These are phyloP conservation scores for Camponotus pennsylvanicus DNA, from an alignment of 1,140 invertebrate genomes.

Conservation along the genomic window DNA sequence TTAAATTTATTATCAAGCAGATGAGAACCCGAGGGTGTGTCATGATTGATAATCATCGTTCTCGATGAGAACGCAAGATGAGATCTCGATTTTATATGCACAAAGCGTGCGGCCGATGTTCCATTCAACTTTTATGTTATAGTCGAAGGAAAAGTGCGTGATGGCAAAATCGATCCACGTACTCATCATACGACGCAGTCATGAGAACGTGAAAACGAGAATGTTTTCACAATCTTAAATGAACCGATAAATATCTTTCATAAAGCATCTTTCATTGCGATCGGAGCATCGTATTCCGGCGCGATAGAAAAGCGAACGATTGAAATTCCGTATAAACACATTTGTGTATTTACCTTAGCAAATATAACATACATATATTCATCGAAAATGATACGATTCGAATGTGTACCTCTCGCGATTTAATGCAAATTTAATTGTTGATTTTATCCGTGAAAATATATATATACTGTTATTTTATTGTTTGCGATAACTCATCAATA, in stretches of 20 bases:
- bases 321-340: neutral
- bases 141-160: conserved; percentile 18
- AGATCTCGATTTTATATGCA: neutral
- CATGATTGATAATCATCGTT: neutral
- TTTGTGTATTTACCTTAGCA: no score
- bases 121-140: conserved; percentile 34
- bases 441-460: neutral
- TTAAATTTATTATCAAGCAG: neutral
- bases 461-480: neutral
- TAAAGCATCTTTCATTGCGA: no score
- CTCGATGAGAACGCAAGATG: neutral
- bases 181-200: neutral
- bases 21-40: neutral
- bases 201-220: neutral
- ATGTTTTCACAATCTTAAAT: conserved; percentile 8
- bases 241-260: conserved; percentile 4
- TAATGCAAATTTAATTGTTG: neutral
- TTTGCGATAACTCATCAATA: conserved; percentile 23
- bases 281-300: neutral
- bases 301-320: no score
- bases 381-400: neutral
- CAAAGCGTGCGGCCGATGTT: neutral
- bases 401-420: neutral
- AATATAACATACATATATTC: no score
- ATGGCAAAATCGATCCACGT: conserved; percentile 33